phyloP scores from a whole-genome alignment of 2,797 vertebrate genomes.

The Protosalanx chinensis region DNA sequence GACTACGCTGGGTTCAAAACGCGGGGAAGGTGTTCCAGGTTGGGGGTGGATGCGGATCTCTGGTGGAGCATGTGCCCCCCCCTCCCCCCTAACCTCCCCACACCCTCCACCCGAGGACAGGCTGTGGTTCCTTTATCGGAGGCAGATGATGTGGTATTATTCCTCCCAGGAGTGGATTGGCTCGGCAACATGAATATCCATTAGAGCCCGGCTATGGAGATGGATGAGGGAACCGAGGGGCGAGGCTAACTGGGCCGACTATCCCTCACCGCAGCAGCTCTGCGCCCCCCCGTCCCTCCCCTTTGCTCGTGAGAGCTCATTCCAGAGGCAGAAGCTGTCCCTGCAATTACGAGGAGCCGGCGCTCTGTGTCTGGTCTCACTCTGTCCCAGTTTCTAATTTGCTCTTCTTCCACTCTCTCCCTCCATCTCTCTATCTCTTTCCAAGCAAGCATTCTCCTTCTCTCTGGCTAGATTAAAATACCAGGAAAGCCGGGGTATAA shows the following conservation, averaged over 20 bases:
- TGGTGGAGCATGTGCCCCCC: constrained; percentile 28
- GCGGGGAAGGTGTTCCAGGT: constrained; percentile 13
- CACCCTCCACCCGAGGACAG: constrained; percentile 51
- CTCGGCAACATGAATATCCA: constrained; percentile 73
- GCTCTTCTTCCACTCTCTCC: constrained; percentile 16
- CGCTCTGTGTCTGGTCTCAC: constrained; percentile 36
- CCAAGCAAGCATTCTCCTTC: not conserved
- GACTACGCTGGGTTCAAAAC: too few relatives aligned
- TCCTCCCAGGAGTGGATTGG: constrained; percentile 68
- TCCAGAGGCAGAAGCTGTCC: constrained; percentile 50
- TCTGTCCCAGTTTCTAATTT: constrained; percentile 5
- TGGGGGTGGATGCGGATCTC: constrained; percentile 4
- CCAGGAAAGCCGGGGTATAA: constrained; percentile 70
- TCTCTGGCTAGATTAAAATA: constrained; percentile 71
- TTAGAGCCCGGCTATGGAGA: constrained; percentile 71
- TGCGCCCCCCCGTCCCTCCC: constrained; percentile 24
- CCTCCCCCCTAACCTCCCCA: too few relatives aligned
- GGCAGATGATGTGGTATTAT: constrained; percentile 71
- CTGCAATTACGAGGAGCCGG: constrained; percentile 57
- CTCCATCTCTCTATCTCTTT: constrained; percentile 22
- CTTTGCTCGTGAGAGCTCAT: constrained; percentile 51
- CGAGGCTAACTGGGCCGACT: constrained; percentile 57
- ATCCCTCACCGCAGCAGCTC: constrained; percentile 53
- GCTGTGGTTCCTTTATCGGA: constrained; percentile 68
- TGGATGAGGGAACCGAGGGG: constrained; percentile 65